These are phyloP conservation scores for Ceramica pisi DNA, from an alignment of 2,888 invertebrate species.

Conservation along the genomic window DNA sequence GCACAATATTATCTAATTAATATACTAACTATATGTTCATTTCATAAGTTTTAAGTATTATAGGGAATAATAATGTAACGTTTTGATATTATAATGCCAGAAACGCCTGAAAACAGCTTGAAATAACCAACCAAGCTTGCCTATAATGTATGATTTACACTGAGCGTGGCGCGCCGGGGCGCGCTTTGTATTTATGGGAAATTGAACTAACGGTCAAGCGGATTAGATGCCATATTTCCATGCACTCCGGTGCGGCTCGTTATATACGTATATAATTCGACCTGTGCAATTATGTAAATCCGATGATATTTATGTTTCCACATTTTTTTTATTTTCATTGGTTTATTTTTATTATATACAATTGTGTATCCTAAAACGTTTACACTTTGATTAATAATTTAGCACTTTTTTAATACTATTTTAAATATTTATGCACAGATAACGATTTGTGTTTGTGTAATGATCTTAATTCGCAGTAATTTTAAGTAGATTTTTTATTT, in stretches of 20 bases:
- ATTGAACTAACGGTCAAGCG: background rate
- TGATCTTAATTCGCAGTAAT: constrained; percentile 55
- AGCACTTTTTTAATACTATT: constrained; percentile 61
- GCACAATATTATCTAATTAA: constrained; percentile 52
- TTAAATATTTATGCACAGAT: constrained; percentile 63
- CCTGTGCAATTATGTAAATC: constrained; percentile 48
- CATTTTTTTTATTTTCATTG: constrained; percentile 34
- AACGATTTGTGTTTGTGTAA: constrained; percentile 54
- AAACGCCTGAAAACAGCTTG: constrained; percentile 35
- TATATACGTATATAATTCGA: constrained; percentile 9
- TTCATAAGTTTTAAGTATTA: constrained; percentile 40
- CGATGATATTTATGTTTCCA: constrained; percentile 45
- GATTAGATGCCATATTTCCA: background rate
- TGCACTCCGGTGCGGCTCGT: background rate
- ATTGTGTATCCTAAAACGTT: constrained; percentile 52
- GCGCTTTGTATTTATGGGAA: background rate
- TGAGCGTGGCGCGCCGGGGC: background rate
- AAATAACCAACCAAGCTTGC: constrained; percentile 39
- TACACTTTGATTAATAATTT: constrained; percentile 62
- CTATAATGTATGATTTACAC: background rate
- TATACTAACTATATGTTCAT: constrained; percentile 43
- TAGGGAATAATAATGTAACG: constrained; percentile 29
- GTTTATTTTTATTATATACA: constrained; percentile 52
- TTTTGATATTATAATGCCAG: constrained; percentile 5
- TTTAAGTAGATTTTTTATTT: constrained; percentile 56